These are phyloP conservation scores for Bradypus variegatus DNA, from an alignment of 2,797 vertebrate genomes.

Conservation along the genomic window DNA sequence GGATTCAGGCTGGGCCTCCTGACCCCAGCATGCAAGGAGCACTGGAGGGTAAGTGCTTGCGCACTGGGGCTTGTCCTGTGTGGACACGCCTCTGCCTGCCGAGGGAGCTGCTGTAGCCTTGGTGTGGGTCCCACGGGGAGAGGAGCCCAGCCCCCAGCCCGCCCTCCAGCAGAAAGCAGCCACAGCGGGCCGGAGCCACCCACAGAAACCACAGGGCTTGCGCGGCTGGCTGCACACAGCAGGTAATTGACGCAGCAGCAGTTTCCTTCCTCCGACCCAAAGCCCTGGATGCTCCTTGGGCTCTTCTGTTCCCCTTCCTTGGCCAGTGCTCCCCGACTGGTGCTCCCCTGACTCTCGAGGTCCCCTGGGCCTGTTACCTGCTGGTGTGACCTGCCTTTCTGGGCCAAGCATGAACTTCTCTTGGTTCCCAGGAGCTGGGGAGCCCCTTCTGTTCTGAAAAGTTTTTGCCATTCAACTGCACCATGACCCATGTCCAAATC, in stretches of 20 bases:
- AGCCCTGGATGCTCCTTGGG: not conserved
- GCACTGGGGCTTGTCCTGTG: not conserved
- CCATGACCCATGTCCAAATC: not conserved
- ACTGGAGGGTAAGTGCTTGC: not conserved
- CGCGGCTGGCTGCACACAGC: too few relatives aligned
- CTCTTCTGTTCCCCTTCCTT: too few relatives aligned
- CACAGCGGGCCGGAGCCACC: not conserved
- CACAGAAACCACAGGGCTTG: fast-evolving
- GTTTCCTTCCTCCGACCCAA: not conserved
- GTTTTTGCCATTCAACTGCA: not conserved
- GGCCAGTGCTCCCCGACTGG: not conserved
- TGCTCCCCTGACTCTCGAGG: not conserved
- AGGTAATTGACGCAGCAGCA: fast-evolving
- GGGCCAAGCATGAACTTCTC: not conserved
- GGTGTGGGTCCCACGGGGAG: not conserved
- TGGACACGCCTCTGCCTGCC: too few relatives aligned
- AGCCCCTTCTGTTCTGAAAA: not conserved
- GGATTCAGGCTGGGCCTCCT: not conserved
- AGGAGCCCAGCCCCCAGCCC: not conserved
- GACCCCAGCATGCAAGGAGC: not conserved
- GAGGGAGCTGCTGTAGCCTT: too few relatives aligned
- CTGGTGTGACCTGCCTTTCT: fast-evolving
- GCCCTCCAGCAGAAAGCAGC: not conserved
- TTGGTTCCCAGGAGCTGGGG: not conserved
- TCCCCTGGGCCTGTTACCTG: not conserved